Evolutionary conservation across 2,888 invertebrate species (phyloP), one percentile per base, ranked within the genome.

Genomic region (Tortricodes alternella): DNA sequence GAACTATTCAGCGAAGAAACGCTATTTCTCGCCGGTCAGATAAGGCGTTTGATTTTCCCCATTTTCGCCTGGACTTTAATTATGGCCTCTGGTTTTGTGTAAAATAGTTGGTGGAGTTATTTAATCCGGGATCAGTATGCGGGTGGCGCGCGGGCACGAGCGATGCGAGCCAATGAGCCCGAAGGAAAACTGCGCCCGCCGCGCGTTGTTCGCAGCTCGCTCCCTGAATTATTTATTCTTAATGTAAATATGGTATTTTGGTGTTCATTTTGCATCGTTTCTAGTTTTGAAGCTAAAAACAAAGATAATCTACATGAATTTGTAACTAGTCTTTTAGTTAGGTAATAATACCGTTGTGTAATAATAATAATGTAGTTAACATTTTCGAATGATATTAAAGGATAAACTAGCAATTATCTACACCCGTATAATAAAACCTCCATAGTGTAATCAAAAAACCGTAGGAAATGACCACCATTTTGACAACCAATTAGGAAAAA

Each of bases 11-110:
- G 70, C 72, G 82, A 83, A 85, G 89, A 87, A 89, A 88, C 84
- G 85, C 87, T 83, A 89, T 89, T 89, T 85, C 89, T 79, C 84
- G 73, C 68, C 79, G 86, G 89, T 85, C 89, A 89, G 90, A 90
- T 90, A 90, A 90, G 90, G 83, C 90, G 89, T 89, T 87, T 89
- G 89, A 90, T 89, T 88, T 84, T 80, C 81, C 84, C 83, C 80
- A 85, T 89, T 88, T 87, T 85, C 82, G 76, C 78, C 72, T 72
- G 83, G 87, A 82, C 85, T 89, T 90, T 90, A 90, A 90, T 90
- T 90, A 89, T 89, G 79, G 89, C 85, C 86, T 73, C 81, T 76
- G 85, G 89, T 89, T 87, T 89, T 88, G 89, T 89, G 89, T 89
- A 86, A 89, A 89, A 89, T 89, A 89, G 89, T 90, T 89, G 83